These are phyloP conservation scores for Colletes latitarsis DNA, from an alignment of 1,140 invertebrate species.

Conservation along the genomic window DNA sequence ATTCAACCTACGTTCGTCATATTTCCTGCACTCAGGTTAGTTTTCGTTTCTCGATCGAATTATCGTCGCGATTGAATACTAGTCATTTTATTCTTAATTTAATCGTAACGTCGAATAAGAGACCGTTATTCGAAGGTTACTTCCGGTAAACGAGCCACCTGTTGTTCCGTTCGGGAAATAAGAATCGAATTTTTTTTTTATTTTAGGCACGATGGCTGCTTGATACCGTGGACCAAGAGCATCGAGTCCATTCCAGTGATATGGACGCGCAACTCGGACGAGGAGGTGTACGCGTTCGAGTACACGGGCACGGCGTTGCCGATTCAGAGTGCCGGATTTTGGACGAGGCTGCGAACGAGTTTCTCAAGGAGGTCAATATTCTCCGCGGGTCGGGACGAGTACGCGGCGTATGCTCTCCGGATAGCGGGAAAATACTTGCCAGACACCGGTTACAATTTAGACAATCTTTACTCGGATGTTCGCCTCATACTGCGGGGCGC, in stretches of 20 bases:
- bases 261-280: slow-evolving; percentile 72
- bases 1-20: slow-evolving; percentile 75
- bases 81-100: not conserved
- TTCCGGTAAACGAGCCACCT: not conserved
- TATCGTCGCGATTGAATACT: not conserved
- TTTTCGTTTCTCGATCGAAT: too few species aligned
- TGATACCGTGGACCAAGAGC: slow-evolving; percentile 72
- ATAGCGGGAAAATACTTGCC: slow-evolving; percentile 63
- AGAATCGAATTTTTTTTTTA: not conserved
- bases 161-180: too few species aligned
- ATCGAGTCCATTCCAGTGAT: slow-evolving; percentile 76
- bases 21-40: slow-evolving; percentile 76
- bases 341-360: slow-evolving; percentile 68
- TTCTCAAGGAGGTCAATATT: slow-evolving; percentile 65
- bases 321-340: slow-evolving; percentile 69
- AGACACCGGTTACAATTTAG: slow-evolving; percentile 58
- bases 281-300: slow-evolving; percentile 75
- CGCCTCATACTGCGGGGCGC: slow-evolving; percentile 75
- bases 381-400: slow-evolving; percentile 68
- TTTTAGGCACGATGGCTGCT: slow-evolving; percentile 77
- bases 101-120: not conserved
- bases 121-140: not conserved
- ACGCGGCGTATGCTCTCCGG: slow-evolving; percentile 66
- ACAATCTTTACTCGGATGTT: slow-evolving; percentile 73
- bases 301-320: slow-evolving; percentile 74